Evolutionary conservation across 2,888 invertebrate species (phyloP), one percentile per base, ranked within the genome.

Genomic region (Nomada fucata): DNA sequence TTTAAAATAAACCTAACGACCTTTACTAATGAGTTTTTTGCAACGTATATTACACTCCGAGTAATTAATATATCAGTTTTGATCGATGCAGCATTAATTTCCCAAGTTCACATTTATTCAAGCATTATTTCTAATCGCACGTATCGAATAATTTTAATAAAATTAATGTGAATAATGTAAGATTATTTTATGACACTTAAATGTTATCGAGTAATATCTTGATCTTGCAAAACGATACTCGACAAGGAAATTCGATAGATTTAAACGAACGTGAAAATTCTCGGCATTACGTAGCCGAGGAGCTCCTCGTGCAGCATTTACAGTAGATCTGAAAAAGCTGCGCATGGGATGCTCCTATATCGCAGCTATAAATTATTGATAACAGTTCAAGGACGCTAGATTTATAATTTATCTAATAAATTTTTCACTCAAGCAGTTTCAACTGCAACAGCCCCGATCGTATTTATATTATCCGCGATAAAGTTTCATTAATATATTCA

Each of bases 351-450:
- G 20, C 11, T 63, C 20, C 57, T 79, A 42, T 47, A 15, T 77
- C 77, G 77, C 15, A 47, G 29, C 69, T 53, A 68, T 59, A 61
- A 84, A 83, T 61, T 81, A 71, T 75, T 75, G 47, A 69, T 23
- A 23, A 59, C 52, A 52, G 61, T 77, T 74, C 69, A 74, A 85
- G 71, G 67, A 42, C 29, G 63, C 36, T 4, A 23, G 47, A 63
- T 63, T 60, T 61, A 65, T 44, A 64, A 44, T 59, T 15, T 29
- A 29, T 42, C 23, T 36, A 53, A 71, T 50, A 59, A 55, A 42
- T 72, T 64, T 69, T 70, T 65, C 61, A 1, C 57, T 53, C 42
- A 10, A 26, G 26, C 1, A 44, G n/a, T 57, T 70, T 29, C 15
- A 53, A 64, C 67, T 13, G 26, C 50, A 47, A 18, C 57, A 29